Base-by-base conservation (phyloP, 2,113 vertebrate species). In the Smithornis capensis region DNA sequence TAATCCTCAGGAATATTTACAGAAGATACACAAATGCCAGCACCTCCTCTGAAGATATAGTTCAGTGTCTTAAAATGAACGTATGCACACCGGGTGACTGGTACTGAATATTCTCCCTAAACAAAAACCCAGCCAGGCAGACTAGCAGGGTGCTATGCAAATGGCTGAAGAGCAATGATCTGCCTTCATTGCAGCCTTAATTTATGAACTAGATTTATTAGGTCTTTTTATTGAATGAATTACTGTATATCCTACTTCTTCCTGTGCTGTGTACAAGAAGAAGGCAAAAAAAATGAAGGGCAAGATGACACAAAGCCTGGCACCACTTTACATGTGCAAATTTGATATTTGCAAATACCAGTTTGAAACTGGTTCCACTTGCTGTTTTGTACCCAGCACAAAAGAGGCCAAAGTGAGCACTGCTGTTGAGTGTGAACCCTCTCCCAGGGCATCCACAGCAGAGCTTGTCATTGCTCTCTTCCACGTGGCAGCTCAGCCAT, bases 131-230 rank as follows among this genome's bases (percentile, higher is more conserved):
- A 87, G 77, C 4, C 73, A 81, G 38, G 52, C 50, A 90, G 78
- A 19, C n/a, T 75, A 76, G 62, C 65, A 45, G 57, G 75, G 18
- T 53, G 74, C 78, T 65, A 4, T 73, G 78, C 27, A 87, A 89
- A 64, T 64, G 44, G 27, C 21, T 76, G 63, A 85, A 73, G 62
- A 91, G n/a, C 65, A 76, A 79, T 65, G 57, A 79, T 85, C 78
- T 96, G 65, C 78, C 37, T 85, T 95, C 74, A 31, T 3, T 50
- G 57, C 35, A 53, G 38, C 40, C 53, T 73, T 90, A 76, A 95
- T 92, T 68, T 80, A 85, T 93, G 74, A 93, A 68, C 81, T 68
- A 67, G 44, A 87, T 77, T 83, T 83, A 92, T 83, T 64, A 88
- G 5, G 13, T 40, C 55, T 70, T 90, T 74, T 68, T 52, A 49